Evolutionary conservation across 2,113 vertebrate genomes (phyloP), one percentile per base, ranked within the genome.

Genomic region (Syrmaticus mikado): DNA sequence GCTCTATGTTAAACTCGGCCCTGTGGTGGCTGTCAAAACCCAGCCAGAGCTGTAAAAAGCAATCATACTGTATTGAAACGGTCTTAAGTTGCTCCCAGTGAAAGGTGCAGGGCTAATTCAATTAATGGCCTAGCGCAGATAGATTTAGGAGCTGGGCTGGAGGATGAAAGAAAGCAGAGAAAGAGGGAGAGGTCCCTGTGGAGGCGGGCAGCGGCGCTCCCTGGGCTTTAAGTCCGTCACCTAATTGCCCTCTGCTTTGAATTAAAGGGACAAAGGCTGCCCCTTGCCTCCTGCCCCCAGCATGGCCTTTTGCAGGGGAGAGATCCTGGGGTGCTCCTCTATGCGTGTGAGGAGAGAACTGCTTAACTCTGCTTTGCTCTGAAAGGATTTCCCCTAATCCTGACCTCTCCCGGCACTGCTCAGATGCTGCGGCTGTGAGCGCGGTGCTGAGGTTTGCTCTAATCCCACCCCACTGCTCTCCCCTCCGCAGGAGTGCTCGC

Each of bases 321-420:
- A 65, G 65, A 40, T 85, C 78, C 21, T 9, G 76, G 67, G 46
- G 30, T 93, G 32, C 27, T 58, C 45, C 82, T 87, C 34, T 8
- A 45, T 14, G 66, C 30, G 38, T 85, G 92, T 90, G 62, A 66
- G 89, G 92, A 75, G 58, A 30, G 57, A 87, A 77, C 81, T 67
- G 91, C 91, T 94, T 95, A 89, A 76, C 53, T 95, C 92, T 45
- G 40, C 92, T 97, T 96, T 92, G 95, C 78, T 86, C 83, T 91
- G 76, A 88, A 78, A 91, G 94, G 97, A 97, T 98, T 98, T 97
- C 91, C 88, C 78, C 62, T 97, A 97, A 98, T 97, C 97, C 96
- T 91, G 93, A 86, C 93, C 83, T 87, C 93, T 93, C 88, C 92
- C 46, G 15, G 67, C 15, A 50, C 85, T 97, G 95, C 95, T 85